phyloP scores from a whole-genome alignment of 2,888 invertebrate genomes.

The Calliphora vomitoria region DNA sequence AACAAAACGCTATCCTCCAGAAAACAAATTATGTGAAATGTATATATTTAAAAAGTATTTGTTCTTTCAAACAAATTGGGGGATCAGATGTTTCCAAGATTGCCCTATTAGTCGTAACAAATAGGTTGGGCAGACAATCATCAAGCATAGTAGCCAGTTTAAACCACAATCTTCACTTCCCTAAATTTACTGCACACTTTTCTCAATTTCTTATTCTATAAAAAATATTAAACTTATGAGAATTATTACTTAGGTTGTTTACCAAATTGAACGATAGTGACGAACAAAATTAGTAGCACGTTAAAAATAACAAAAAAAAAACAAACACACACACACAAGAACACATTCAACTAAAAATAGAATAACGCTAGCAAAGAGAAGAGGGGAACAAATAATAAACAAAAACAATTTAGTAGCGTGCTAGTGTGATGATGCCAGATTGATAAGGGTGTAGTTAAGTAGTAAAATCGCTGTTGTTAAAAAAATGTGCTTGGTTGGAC shows the following conservation, averaged over 20 bases:
- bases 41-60: background rate
- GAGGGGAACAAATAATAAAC: background rate
- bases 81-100: conserved; percentile 81
- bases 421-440: conserved; percentile 53
- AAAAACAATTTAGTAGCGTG: conserved; percentile 33
- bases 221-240: conserved; percentile 36
- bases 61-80: conserved; percentile 57
- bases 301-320: background rate
- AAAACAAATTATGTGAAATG: no score
- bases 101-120: conserved; percentile 81
- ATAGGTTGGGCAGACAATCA: conserved; percentile 80
- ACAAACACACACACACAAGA: background rate
- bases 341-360: conserved; percentile 6
- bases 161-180: conserved; percentile 81
- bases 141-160: conserved; percentile 79
- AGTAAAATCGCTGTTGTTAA: background rate
- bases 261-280: background rate
- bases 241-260: background rate
- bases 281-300: background rate
- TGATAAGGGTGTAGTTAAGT: background rate
- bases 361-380: background rate
- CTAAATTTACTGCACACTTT: conserved; percentile 37
- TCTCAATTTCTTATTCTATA: background rate
- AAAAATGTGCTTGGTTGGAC: background rate
- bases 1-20: no score